Evolutionary conservation across 2,797 vertebrate species (phyloP), one percentile per base, ranked within the genome.

Genomic region (Eurystomus glaucurus): DNA sequence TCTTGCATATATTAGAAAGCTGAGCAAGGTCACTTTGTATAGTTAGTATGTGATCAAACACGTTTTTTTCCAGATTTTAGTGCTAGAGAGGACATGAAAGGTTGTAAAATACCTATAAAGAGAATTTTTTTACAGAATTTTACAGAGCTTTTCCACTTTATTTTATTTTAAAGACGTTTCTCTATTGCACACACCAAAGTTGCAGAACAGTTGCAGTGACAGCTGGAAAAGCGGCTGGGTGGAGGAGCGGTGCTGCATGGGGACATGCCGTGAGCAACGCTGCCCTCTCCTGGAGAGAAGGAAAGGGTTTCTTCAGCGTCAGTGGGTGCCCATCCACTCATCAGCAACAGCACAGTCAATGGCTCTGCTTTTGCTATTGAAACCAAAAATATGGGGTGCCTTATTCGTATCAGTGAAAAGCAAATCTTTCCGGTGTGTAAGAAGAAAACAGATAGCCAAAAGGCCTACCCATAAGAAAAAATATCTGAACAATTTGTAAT

Each of bases 241-340:
- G 31, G 16, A 25, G n/a, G 25, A 43, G 7, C 8, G 2, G 74
- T 0, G 28, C n/a, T 9, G 31, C 31, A 5, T 10, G 33, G 7
- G 39, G 14, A 37, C 17, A 37, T 14, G 76, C 54, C 17, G 2
- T 22, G 55, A 58, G 45, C 72, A 85, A 78, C 35, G 26, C 87
- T 94, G 87, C 92, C 93, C 93, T 95, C 94, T 68, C 20, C 52
- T 60, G 94, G 96, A 51, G 14, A 83, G 4, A 43, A 50, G 39
- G 28, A 55, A 58, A 86, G 11, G 13, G 1, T 35, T 51, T 35
- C 66, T 54, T 28, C 25, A n/a, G 22, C 28, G 25, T 10, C 5
- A 16, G 3, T 0, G 3, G 1, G 7, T 10, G 52, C 11, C 48
- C 18, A 3, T 5, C 23, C 37, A 6, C 0, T 17, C 9, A 20